Conservation (phyloP, 2,113 vertebrate species). For the Mormyrus iriodes region DNA sequence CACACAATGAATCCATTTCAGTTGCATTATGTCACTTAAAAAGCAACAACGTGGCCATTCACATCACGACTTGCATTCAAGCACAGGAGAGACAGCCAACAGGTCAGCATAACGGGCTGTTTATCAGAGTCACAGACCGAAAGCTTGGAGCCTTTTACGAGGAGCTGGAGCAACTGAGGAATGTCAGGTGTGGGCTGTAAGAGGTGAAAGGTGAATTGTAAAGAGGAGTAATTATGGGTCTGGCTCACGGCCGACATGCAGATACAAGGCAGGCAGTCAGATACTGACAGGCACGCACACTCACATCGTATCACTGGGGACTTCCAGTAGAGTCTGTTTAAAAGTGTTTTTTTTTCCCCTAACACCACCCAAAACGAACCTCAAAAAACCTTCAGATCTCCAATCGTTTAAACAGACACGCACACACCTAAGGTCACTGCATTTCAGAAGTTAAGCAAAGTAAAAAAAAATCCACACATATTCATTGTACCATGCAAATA, state of each 20-base stretch:
- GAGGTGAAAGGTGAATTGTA: constrained; percentile 33
- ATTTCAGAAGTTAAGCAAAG: background rate
- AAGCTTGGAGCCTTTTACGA: background rate
- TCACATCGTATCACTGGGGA: background rate
- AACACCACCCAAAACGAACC: background rate
- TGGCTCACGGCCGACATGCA: constrained; percentile 26
- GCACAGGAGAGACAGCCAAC: background rate
- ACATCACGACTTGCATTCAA: background rate
- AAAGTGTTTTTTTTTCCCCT: background rate
- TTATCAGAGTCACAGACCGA: background rate
- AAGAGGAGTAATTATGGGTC: constrained; percentile 48
- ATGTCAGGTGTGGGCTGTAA: constrained; percentile 43
- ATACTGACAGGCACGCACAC: background rate
- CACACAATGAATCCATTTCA: background rate
- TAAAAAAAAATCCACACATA: background rate
- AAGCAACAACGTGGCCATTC: background rate
- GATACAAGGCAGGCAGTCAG: background rate
- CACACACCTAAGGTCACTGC: background rate
- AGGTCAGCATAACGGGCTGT: background rate
- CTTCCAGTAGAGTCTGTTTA: background rate
- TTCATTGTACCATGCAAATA: background rate
- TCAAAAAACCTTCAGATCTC: background rate
- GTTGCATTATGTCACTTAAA: background rate
- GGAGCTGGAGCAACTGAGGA: constrained; percentile 30
- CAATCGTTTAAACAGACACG: background rate